These are phyloP conservation scores for Ormyrus rosae DNA, from an alignment of 2,888 invertebrate species.

Conservation along the genomic window DNA sequence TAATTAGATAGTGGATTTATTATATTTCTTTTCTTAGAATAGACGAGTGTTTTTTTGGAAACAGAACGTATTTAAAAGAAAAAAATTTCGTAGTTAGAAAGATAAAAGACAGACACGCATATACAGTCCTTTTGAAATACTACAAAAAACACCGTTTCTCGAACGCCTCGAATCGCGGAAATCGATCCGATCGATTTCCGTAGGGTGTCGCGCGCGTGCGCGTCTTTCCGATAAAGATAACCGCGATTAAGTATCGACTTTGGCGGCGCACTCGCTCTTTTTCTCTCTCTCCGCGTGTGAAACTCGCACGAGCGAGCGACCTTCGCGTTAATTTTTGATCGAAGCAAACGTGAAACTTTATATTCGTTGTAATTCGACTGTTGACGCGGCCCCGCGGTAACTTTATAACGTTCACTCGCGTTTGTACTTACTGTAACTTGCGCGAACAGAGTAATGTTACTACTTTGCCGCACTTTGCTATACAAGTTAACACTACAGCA, in stretches of 20 bases:
- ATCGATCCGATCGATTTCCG: too few species aligned
- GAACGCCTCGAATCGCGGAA: background rate
- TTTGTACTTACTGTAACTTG: background rate
- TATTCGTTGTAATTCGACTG: background rate
- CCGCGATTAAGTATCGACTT: constrained; percentile 15
- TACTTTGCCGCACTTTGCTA: constrained; percentile 26
- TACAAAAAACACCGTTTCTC: background rate
- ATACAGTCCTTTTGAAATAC: background rate
- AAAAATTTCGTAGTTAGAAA: background rate
- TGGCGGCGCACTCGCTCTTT: background rate
- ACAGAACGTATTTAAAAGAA: background rate
- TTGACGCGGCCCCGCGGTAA: background rate
- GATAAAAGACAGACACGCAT: constrained; percentile 6
- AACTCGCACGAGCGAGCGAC: too few species aligned
- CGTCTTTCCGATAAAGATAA: background rate
- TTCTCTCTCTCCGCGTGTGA: too few species aligned
- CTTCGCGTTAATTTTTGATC: constrained; percentile 16
- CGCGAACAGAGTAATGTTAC: constrained; percentile 19
- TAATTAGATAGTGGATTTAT: constrained; percentile 47
- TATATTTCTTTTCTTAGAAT: constrained; percentile 47
- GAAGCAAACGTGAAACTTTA: background rate
- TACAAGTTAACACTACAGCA: constrained; percentile 39
- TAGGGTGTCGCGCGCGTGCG: background rate
- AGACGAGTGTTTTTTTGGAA: constrained; percentile 29
- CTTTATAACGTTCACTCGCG: background rate